phyloP scores from a whole-genome alignment of 2,888 invertebrate genomes.

The Drosophila leonis region DNA sequence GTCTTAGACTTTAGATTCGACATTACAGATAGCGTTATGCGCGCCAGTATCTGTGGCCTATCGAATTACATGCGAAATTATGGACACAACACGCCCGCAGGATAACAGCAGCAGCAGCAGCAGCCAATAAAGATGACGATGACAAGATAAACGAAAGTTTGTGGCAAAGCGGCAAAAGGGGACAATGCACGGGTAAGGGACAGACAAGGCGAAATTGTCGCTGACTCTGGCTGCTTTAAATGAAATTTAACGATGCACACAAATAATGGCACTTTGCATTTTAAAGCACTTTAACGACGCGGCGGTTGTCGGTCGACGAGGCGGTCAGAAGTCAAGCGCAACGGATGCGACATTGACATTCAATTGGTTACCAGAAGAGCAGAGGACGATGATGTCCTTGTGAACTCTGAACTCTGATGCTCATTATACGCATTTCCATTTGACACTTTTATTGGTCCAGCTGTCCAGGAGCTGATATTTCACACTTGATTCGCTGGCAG shows the following conservation, averaged over 20 bases:
- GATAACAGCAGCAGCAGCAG: conserved; percentile 42
- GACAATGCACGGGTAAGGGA: background rate
- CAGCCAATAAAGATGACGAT: conserved; percentile 72
- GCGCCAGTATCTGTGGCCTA: conserved; percentile 42
- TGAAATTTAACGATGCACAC: conserved; percentile 79
- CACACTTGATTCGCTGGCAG: conserved; percentile 42
- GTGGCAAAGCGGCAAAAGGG: background rate
- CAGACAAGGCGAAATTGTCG: conserved; percentile 12
- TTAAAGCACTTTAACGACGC: conserved; percentile 68
- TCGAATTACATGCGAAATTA: conserved; percentile 73
- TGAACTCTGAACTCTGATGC: conserved; percentile 49
- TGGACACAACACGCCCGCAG: conserved; percentile 65
- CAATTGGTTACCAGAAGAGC: conserved; percentile 49
- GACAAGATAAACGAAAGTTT: conserved; percentile 67
- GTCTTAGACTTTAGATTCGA: conserved; percentile 39
- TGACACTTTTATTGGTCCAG: conserved; percentile 80
- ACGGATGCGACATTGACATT: conserved; percentile 64
- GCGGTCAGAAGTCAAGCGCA: conserved; percentile 58
- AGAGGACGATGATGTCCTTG: conserved; percentile 16
- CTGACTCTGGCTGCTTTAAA: conserved; percentile 61
- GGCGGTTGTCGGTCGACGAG: conserved; percentile 24
- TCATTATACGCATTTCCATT: conserved; percentile 76
- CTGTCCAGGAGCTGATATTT: conserved; percentile 63
- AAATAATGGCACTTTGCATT: conserved; percentile 78
- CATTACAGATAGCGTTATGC: conserved; percentile 37